Evolutionary conservation across 2,113 vertebrate species (phyloP), one percentile per base, ranked within the genome.

Genomic region (Sardina pilchardus): DNA sequence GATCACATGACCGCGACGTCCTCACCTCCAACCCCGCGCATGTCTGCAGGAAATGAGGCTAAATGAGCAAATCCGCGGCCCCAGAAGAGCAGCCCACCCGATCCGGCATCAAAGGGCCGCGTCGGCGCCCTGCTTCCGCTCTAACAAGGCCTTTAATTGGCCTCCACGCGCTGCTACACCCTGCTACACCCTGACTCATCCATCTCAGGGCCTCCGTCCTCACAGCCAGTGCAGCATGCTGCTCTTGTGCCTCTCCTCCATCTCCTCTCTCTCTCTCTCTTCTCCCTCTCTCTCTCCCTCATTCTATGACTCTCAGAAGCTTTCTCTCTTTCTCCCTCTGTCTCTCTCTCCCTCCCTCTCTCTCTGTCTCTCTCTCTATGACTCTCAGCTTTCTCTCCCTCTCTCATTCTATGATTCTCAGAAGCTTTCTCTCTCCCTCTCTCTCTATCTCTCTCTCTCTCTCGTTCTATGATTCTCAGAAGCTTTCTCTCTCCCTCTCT

Each of bases 31-130:
- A 78, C 71, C 34, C 71, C 0, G 36, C 71, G 39, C 30, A 78
- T 36, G 71, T 78, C 71, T 78, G 71, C 44, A 67, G 83, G 83
- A 84, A 63, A 84, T 39, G 56, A 84, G 56, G 53, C 36, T 56
- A 26, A 84, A 59, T 36, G 42, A 75, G 30, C 75, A 43, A 42
- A 78, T 78, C 71, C 42, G 6, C 16, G 14, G 36, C 6, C 39
- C 39, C 26, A 59, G 63, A 43, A 75, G 67, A 19, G 4, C 9
- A 53, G 6, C 45, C 34, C 14, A 47, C 24, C 71, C 83, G 21
- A 75, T 44, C 26, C 12, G 3, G 30, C 24, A 82, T 86, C 85
- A 86, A 82, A 82, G 53, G 42, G 81, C 81, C 19, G n/a, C 42
- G 12, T 82, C 34, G 21, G 39, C 80, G 34, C 78, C 81, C 21